Conservation (phyloP, 2,888 invertebrate genomes). For the Saturnia pavonia region DNA sequence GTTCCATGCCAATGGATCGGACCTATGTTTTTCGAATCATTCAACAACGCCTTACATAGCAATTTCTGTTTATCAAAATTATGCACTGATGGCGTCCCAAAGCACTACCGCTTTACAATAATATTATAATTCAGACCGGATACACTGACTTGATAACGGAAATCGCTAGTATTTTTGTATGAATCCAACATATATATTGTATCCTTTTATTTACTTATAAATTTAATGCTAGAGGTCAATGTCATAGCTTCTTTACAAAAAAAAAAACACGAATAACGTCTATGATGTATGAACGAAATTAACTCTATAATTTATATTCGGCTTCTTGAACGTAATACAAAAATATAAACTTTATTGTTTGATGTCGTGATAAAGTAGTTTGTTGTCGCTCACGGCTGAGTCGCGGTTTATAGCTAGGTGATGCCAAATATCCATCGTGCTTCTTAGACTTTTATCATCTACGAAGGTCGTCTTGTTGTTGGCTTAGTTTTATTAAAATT, state of each 20-base stretch:
- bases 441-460: constrained; percentile 6
- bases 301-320: constrained; percentile 5
- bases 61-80: too few relatives aligned
- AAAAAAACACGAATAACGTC: neutral
- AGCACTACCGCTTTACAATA: too few relatives aligned
- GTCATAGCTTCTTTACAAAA: neutral
- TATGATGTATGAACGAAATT: neutral
- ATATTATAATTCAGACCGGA: too few relatives aligned
- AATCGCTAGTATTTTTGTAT: too few relatives aligned
- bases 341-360: constrained; percentile 7
- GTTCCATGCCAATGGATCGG: too few relatives aligned
- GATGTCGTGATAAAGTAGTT: constrained; percentile 1
- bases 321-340: neutral
- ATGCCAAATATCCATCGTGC: neutral
- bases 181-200: too few relatives aligned
- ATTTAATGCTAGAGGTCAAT: neutral
- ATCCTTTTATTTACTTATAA: neutral
- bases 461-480: constrained; percentile 6
- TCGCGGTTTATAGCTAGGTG: neutral
- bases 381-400: neutral
- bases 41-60: too few relatives aligned
- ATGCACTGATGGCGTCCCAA: too few relatives aligned
- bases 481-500: neutral
- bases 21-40: too few relatives aligned
- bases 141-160: too few relatives aligned